A percentile compares a stretch with the other conserved stretches of the same genome.
phyloP scores from a whole-genome alignment of 2,797 vertebrate genomes.

The Vireo griseus region DNA sequence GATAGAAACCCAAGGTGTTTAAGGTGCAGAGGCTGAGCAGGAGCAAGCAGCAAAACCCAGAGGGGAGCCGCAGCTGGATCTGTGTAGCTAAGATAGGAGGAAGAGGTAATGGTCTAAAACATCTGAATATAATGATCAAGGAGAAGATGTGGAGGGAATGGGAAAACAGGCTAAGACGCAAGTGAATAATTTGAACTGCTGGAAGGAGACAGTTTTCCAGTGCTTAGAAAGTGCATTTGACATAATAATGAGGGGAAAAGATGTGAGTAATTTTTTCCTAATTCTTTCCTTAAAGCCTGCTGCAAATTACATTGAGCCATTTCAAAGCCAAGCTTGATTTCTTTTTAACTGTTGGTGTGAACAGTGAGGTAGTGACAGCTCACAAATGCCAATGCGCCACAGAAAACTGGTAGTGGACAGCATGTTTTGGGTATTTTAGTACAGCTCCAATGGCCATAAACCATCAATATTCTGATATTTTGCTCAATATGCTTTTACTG shows the following conservation, averaged over 20 bases:
- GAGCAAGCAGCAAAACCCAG: conserved; percentile 4
- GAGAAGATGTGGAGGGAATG: neutral
- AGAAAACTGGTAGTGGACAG: neutral
- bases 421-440: neutral
- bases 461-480: neutral
- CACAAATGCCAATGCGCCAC: neutral
- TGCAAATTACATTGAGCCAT: neutral
- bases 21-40: conserved; percentile 12
- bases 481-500: neutral
- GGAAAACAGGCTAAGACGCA: conserved; percentile 7
- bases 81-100: conserved; percentile 15
- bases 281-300: neutral
- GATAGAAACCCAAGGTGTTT: neutral
- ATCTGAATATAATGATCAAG: neutral
- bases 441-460: neutral
- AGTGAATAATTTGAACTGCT: neutral
- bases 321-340: neutral
- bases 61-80: conserved; percentile 12
- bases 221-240: neutral
- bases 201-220: neutral
- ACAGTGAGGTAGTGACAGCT: neutral
- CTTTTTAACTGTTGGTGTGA: neutral
- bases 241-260: conserved; percentile 19
- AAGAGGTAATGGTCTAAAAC: conserved; percentile 31
- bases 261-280: neutral